Base-by-base conservation (phyloP, 1,140 invertebrate species). In the Alviniconcha marisindica region DNA sequence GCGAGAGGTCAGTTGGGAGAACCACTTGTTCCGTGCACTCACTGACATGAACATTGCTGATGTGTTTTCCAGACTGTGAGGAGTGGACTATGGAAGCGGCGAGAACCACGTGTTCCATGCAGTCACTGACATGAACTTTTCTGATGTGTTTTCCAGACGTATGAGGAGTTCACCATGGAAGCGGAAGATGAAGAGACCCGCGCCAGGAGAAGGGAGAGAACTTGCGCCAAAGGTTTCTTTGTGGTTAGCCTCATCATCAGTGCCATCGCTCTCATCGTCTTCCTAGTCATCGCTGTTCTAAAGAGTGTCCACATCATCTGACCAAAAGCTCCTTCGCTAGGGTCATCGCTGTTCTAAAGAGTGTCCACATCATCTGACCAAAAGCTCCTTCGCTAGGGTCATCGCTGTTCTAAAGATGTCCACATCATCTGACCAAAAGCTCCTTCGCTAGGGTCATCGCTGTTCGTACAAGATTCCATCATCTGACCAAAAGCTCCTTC, bases 251-350 rank as follows among this genome's bases (percentile, higher is more conserved):
- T 71, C 36, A 71, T 71, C 36, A 24, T 71, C 36, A 71, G 66
- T 71, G 66, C 66, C 66, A 71, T 71, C 36, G 66, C 66, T 36
- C 31, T 71, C 36, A 71, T 71, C 66, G 66, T 71, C 33, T 71
- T 71, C 24, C 66, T 71, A 10, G 66, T 71, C 36, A 71, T 71
- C 66, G 66, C 66, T 40, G 66, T 71, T 3, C 38, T 71, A 1
- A 71, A 71, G 21, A 71, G 66, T 71, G 36, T 71, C 18, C 66
- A 71, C 66, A 71, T 71, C 66, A 71, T 71, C 21, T 71, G 36
- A 66, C 60, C 36, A 33, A n/a, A n/a, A n/a, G n/a, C n/a, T n/a
- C n/a, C n/a, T n/a, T n/a, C n/a, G n/a, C n/a, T n/a, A n/a, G n/a
- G n/a, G 48, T 51, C 48, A 51, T 51, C 48, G 48, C 48, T 21